Percentiles rank a stretch among this genome's conserved stretches.
Evolutionary conservation across 2,797 vertebrate genomes (phyloP).

Genomic region (Hapalemur alaotrensis): DNA sequence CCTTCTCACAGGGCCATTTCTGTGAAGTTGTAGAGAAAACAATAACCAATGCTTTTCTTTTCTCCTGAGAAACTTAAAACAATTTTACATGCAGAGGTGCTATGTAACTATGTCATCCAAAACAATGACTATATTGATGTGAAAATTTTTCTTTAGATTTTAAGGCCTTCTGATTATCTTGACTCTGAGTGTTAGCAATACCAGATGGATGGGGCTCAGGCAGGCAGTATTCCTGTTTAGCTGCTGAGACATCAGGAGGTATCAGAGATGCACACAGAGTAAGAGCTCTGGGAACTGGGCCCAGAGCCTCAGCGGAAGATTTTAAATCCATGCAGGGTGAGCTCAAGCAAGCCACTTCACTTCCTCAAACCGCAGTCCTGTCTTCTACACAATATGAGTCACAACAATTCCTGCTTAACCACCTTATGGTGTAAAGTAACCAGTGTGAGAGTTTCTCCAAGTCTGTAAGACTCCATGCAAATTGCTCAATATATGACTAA

Average conservation of each 20-base stretch:
- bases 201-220: neutral
- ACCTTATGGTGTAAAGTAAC: conserved; percentile 10
- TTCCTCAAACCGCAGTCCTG: conserved; percentile 13
- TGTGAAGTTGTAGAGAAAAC: neutral
- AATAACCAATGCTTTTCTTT: neutral
- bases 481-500: conserved; percentile 23
- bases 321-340: conserved; percentile 21
- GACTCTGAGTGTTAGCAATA: neutral
- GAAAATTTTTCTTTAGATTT: neutral
- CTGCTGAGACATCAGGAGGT: neutral
- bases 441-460: neutral
- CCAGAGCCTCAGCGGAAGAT: neutral
- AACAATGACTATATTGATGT: neutral
- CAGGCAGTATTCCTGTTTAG: neutral
- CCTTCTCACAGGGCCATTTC: neutral
- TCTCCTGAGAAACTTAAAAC: neutral
- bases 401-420: conserved; percentile 42
- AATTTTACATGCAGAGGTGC: neutral
- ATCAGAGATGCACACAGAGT: neutral
- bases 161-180: neutral
- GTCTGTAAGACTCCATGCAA: neutral
- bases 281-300: neutral
- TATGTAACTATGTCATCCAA: neutral
- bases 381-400: conserved; percentile 57
- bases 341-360: neutral